These are phyloP conservation scores for Anas bernieri DNA, from an alignment of 2,797 vertebrate species.

Conservation along the genomic window DNA sequence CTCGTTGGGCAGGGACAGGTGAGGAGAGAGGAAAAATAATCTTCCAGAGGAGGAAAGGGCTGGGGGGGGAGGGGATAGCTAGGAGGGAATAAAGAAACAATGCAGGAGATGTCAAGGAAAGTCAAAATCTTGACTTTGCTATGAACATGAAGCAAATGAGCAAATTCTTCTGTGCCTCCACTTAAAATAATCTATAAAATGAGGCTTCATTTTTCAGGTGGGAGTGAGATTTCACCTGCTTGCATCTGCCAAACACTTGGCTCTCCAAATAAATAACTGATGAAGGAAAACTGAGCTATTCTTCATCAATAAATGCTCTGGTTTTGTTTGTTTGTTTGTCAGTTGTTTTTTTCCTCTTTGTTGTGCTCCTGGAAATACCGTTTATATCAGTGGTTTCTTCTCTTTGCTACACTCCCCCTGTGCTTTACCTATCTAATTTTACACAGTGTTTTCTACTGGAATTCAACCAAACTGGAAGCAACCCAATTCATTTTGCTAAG, in stretches of 20 bases:
- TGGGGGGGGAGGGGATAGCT: not conserved
- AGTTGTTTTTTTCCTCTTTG: not conserved
- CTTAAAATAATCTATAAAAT: not conserved
- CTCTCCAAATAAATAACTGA: not conserved
- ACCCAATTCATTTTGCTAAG: not conserved
- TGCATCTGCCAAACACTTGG: fast-evolving
- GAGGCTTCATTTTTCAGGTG: not conserved
- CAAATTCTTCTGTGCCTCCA: not conserved
- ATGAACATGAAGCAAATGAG: fast-evolving
- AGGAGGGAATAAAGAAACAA: not conserved
- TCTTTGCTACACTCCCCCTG: not conserved
- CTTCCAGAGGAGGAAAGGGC: not conserved
- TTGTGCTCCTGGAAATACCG: not conserved
- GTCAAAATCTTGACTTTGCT: not conserved
- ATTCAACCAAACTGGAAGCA: conserved; percentile 25
- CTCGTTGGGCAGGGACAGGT: not conserved
- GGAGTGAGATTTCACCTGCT: not conserved
- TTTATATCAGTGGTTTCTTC: not conserved
- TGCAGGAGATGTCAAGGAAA: not conserved
- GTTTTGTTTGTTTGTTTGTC: not conserved
- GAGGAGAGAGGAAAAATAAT: not conserved
- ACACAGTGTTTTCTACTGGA: not conserved
- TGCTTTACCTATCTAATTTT: not conserved
- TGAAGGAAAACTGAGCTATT: not conserved
- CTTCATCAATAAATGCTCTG: not conserved